A percentile compares a stretch with the other conserved stretches of the same genome.
phyloP scores from a whole-genome alignment of 2,888 invertebrate genomes.

The Masnerella sp. region DNA sequence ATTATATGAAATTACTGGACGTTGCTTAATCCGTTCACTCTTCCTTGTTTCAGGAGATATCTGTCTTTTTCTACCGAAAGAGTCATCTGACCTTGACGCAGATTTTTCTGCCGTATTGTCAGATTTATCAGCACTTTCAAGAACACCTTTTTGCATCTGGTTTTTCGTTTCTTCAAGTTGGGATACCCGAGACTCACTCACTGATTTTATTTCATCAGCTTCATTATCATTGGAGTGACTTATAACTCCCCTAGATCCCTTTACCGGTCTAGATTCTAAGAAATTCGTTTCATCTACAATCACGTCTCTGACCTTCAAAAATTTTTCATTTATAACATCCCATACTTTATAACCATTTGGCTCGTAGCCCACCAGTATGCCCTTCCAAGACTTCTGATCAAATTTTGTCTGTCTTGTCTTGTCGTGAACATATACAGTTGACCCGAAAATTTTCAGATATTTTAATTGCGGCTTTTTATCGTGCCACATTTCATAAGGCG shows the following conservation, averaged over 20 bases:
- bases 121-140: no score
- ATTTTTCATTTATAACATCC: no score
- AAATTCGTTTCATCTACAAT: not conserved
- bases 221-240: not conserved
- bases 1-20: not conserved
- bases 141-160: no score
- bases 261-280: not conserved
- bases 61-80: not conserved
- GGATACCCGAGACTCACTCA: no score
- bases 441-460: not conserved
- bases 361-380: constrained; percentile 2
- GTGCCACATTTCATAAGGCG: constrained; percentile 5
- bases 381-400: not conserved
- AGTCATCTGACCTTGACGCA: not conserved
- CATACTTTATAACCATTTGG: no score
- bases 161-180: no score
- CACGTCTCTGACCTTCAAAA: no score
- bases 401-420: not conserved
- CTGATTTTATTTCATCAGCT: not conserved
- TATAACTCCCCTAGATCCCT: no score
- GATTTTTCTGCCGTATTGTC: no score
- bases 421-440: no score
- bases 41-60: not conserved
- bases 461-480: not conserved
- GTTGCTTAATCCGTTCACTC: no score